Conservation (phyloP, 2,113 vertebrate genomes). For the Poecilia latipinna region DNA sequence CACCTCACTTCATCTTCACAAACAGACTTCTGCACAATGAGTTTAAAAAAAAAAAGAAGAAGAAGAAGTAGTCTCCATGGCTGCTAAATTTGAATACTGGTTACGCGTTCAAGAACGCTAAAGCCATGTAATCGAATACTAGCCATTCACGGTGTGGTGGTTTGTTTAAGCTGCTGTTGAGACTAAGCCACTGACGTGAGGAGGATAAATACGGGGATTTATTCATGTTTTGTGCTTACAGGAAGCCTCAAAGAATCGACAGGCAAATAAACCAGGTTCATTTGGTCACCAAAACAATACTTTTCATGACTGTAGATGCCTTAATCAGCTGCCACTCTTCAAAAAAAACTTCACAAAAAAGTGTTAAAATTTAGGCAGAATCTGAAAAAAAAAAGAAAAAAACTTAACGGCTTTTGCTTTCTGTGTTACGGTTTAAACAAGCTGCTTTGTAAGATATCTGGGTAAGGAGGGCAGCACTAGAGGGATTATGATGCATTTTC, state of each 20-base stretch:
- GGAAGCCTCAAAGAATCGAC: background rate
- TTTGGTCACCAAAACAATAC: background rate
- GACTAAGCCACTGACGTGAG: background rate
- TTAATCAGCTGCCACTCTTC: background rate
- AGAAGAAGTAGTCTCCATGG: background rate
- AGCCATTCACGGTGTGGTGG: background rate
- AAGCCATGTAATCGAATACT: background rate
- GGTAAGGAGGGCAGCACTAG: conserved; percentile 47
- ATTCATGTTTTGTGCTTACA: background rate
- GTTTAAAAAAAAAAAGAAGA: background rate
- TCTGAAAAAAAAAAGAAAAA: background rate
- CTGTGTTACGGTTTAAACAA: background rate
- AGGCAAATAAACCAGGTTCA: background rate
- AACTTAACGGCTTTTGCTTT: background rate
- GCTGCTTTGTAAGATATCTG: conserved; percentile 11
- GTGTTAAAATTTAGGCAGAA: background rate
- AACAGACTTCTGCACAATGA: background rate
- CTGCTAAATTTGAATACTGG: conserved; percentile 37
- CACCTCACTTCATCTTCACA: background rate
- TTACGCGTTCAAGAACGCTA: conserved; percentile 11
- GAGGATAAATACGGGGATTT: conserved; percentile 17
- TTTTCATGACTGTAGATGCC: background rate
- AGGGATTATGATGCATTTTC: conserved; percentile 26
- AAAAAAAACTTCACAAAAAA: background rate
- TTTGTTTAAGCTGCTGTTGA: conserved; percentile 13